Conservation (phyloP, 2,888 invertebrate species). For the Dasysyrphus tricinctus region DNA sequence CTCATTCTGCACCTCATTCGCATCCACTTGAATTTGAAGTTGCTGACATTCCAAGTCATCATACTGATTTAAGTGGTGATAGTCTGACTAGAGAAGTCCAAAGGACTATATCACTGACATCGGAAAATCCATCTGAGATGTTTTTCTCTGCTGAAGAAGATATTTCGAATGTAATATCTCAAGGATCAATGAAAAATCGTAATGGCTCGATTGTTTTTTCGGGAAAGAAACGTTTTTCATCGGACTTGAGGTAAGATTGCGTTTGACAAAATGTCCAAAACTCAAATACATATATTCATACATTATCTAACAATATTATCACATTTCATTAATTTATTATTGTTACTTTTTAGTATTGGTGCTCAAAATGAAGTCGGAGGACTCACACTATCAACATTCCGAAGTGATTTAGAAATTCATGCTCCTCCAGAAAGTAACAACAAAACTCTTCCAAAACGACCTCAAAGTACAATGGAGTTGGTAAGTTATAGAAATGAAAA, state of each 20-base stretch:
- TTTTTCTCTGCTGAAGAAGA: conserved; percentile 98
- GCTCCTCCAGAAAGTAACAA: conserved; percentile 85
- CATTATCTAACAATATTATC: no score
- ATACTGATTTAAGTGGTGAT: conserved; percentile 78
- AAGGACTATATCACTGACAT: conserved; percentile 93
- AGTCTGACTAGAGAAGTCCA: conserved; percentile 84
- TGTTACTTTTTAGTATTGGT: conserved; percentile 79
- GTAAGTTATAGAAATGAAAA: conserved; percentile 78
- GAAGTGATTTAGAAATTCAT: conserved; percentile 87
- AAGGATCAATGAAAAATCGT: conserved; percentile 81
- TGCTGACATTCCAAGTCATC: conserved; percentile 81
- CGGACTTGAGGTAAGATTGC: conserved; percentile 81
- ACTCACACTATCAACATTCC: conserved; percentile 84
- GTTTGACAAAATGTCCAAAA: no score
- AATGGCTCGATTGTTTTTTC: conserved; percentile 82
- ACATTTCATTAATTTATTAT: background rate
- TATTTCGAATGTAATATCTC: conserved; percentile 84
- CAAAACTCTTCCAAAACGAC: conserved; percentile 83
- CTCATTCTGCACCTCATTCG: conserved; percentile 83
- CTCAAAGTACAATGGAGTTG: conserved; percentile 83
- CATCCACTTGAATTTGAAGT: conserved; percentile 83
- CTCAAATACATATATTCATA: no score
- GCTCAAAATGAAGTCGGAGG: conserved; percentile 81
- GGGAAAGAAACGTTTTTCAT: conserved; percentile 83
- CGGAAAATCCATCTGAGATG: conserved; percentile 95